Evolutionary conservation across 37 sponge, comb jelly and placozoan species (phyloP), one percentile per base, ranked within the genome.

Genomic region (Theonella swinhoei): DNA sequence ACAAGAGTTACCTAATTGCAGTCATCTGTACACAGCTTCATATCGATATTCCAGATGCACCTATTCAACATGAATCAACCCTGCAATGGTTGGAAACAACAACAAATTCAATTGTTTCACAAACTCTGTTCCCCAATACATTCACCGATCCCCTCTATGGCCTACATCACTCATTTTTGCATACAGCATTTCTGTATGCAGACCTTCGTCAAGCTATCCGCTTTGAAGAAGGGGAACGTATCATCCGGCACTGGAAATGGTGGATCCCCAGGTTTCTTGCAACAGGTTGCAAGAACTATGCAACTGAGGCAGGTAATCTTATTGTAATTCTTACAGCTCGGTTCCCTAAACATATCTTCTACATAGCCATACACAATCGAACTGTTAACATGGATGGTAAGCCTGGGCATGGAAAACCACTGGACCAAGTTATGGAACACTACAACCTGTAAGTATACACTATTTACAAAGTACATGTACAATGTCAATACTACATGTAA

Each of bases 361-460:
- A 80, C 81, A 80, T 80, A 9, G 70, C 17, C 14, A 74, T 37
- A 9, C 68, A 80, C 26, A 80, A 80, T 41, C 8, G 81, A 11
- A 80, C 81, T 25, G 81, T n/a, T n/a, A n/a, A n/a, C n/a, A n/a
- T n/a, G n/a, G n/a, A n/a, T n/a, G n/a, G n/a, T n/a, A n/a, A n/a
- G 35, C 39, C 69, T n/a, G 81, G 81, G 26, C 26, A 36, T n/a
- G 81, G 81, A 25, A 80, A 80, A 29, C 69, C 81, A 9, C 14
- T 80, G 8, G 81, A 74, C 30, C 75, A 74, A 26, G 3, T 74
- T 11, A 74, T 74, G 64, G 78, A 77, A 28, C 78, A 77, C 32
- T 77, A 77, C 26, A 77, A 77, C 65, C 39, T 77, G 78, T 77
- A 35, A 77, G 78, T 75, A 9, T 26, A 75, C n/a, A n/a, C n/a